Evolutionary conservation across 1,140 invertebrate genomes (phyloP).

Genomic region (Spodoptera frugiperda): DNA sequence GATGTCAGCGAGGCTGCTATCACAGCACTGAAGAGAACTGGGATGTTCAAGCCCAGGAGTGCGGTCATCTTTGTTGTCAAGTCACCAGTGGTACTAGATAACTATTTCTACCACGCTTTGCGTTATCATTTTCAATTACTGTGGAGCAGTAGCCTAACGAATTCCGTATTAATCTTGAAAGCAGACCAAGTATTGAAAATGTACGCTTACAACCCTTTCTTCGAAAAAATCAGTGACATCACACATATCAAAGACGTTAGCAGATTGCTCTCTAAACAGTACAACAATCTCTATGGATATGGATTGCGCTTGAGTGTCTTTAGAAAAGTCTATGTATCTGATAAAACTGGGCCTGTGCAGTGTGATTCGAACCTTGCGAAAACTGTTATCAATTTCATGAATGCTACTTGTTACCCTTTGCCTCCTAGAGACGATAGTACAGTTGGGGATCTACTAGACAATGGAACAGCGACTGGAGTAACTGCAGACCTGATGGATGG

Average conservation of each 20-base stretch:
- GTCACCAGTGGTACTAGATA: constrained; percentile 64
- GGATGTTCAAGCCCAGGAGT: constrained; percentile 79
- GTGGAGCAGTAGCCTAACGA: constrained; percentile 73
- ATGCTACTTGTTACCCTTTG: constrained; percentile 74
- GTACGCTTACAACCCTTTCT: constrained; percentile 76
- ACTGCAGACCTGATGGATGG: constrained; percentile 77
- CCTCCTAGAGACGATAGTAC: constrained; percentile 73
- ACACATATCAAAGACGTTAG: constrained; percentile 66
- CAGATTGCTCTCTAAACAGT: constrained; percentile 62
- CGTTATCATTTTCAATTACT: constrained; percentile 72
- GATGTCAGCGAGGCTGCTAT: constrained; percentile 70
- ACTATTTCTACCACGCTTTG: constrained; percentile 72
- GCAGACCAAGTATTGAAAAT: constrained; percentile 62
- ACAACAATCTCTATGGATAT: constrained; percentile 71
- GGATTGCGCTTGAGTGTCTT: constrained; percentile 75
- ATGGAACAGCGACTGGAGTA: constrained; percentile 78
- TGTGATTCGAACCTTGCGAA: constrained; percentile 69
- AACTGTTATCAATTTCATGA: constrained; percentile 71
- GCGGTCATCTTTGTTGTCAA: constrained; percentile 78
- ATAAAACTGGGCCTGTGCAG: constrained; percentile 65
- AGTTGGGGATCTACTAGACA: constrained; percentile 74
- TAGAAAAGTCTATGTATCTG: constrained; percentile 68
- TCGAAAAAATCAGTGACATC: constrained; percentile 70
- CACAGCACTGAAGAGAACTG: constrained; percentile 71
- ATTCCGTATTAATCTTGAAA: constrained; percentile 75